A percentile compares a stretch with the other conserved stretches of the same genome.
Evolutionary conservation across 2,888 invertebrate genomes (phyloP).

Genomic region (Acleris literana): DNA sequence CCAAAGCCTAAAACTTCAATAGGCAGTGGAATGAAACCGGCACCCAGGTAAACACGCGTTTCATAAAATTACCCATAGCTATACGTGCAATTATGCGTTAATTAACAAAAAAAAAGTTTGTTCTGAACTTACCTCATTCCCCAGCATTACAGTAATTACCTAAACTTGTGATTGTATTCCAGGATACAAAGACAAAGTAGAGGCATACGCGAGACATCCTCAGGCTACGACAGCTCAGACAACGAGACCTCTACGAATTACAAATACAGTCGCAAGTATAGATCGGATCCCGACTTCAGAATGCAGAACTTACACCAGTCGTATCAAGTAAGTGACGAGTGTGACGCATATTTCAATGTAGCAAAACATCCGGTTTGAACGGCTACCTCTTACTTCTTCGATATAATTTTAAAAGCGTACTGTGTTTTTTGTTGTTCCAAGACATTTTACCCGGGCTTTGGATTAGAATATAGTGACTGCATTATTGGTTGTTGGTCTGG

Average conservation of each 20-base stretch:
- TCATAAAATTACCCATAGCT: not conserved
- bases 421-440: too few relatives aligned
- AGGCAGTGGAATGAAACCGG: conserved; percentile 81
- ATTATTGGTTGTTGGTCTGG: too few relatives aligned
- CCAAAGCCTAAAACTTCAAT: conserved; percentile 83
- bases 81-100: not conserved
- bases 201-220: conserved; percentile 92
- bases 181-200: conserved; percentile 84
- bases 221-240: conserved; percentile 96
- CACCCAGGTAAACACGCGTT: conserved; percentile 63
- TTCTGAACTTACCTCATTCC: too few relatives aligned
- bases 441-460: too few relatives aligned
- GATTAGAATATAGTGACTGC: too few relatives aligned
- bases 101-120: too few relatives aligned
- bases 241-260: conserved; percentile 88
- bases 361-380: not conserved
- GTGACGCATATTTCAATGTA: too few relatives aligned
- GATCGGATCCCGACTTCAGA: conserved; percentile 94
- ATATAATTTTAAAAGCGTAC: too few relatives aligned
- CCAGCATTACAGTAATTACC: too few relatives aligned
- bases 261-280: conserved; percentile 88
- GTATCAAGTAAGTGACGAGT: conserved; percentile 68
- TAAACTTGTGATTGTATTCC: conserved; percentile 36
- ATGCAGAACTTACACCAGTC: conserved; percentile 85
- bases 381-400: not conserved